Percentiles rank a stretch among this genome's conserved stretches.
Evolutionary conservation across 2,888 invertebrate species (phyloP).

Genomic region (Vanessa cardui): DNA sequence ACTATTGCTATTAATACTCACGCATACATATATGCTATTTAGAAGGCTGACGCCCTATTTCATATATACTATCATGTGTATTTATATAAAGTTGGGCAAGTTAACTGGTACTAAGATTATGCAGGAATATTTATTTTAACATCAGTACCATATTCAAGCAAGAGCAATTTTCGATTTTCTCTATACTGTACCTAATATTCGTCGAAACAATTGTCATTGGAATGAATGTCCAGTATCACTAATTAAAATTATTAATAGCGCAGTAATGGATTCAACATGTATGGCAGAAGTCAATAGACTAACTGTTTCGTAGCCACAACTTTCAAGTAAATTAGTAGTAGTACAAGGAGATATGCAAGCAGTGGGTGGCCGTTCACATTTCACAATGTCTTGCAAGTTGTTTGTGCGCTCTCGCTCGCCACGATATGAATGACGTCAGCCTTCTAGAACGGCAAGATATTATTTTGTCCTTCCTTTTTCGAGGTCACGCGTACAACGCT

Average conservation of each 20-base stretch:
- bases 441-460: slow-evolving; percentile 76
- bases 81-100: slow-evolving; percentile 24
- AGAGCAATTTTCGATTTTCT: slow-evolving; percentile 53
- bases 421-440: slow-evolving; percentile 75
- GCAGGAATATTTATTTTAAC: slow-evolving; percentile 14
- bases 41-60: slow-evolving; percentile 37
- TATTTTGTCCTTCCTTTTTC: slow-evolving; percentile 62
- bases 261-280: slow-evolving; percentile 73
- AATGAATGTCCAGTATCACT: slow-evolving; percentile 72
- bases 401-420: slow-evolving; percentile 61
- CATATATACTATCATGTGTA: slow-evolving; percentile 19
- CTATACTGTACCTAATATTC: slow-evolving; percentile 80
- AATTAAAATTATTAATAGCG: slow-evolving; percentile 60
- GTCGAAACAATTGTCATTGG: slow-evolving; percentile 77
- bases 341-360: slow-evolving; percentile 70
- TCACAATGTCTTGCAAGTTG: slow-evolving; percentile 72
- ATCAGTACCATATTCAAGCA: slow-evolving; percentile 45
- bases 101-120: slow-evolving; percentile 12
- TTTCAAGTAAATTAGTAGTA: slow-evolving; percentile 71
- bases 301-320: slow-evolving; percentile 78
- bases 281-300: slow-evolving; percentile 75
- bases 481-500: slow-evolving; percentile 74
- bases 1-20: slow-evolving; percentile 36
- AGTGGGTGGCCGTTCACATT: slow-evolving; percentile 81
- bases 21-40: slow-evolving; percentile 33